Evolutionary conservation across 2,888 invertebrate genomes (phyloP), one percentile per base, ranked within the genome.

Genomic region (Anodontia alba): DNA sequence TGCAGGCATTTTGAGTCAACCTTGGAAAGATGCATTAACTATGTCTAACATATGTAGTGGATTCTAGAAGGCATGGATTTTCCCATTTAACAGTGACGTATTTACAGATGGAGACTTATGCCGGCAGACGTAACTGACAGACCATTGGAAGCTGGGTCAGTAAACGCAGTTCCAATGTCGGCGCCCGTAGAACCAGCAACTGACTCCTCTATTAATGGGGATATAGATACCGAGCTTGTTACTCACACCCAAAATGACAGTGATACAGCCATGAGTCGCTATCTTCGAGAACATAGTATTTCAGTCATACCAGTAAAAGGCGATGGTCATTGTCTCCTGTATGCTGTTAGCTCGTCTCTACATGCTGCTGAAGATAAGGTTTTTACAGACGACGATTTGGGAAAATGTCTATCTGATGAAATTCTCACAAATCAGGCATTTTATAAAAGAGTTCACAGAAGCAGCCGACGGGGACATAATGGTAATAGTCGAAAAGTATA

Each of bases 91-190:
- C 42, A 42, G 20, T n/a, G 57, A 70, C 33, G 46, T 84, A 23
- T 81, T 84, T 49, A 66, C 54, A 38, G 74, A 81, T 33, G n/a
- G 36, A 17, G 78, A 84, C 38, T 84, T 76, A 51, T 42, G 67
- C 33, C 76, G 69, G 26, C 36, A 68, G 23, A 12, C 36, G 43
- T 78, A 26, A 80, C 83, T 26, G 70, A 83, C 43, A 78, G 74
- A 23, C 81, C 80, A 74, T 49, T 73, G 17, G 73, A 76, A 23
- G 42, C 42, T 42, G 42, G 42, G 15, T 15, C 42, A 42, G 42
- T 8, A 10, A 42, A 15, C 42, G 42, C 8, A 42, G 42, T 42
- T 42, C 42, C 42, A 42, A 15, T 42, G 42, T 42, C 15, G 42
- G 42, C 42, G 15, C 36, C 68, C 31, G 49, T 49, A 31, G 54